A percentile compares a stretch with the other conserved stretches of the same genome.
These are phyloP conservation scores for Clinocottus analis DNA, from an alignment of 2,113 vertebrate species.

Conservation along the genomic window DNA sequence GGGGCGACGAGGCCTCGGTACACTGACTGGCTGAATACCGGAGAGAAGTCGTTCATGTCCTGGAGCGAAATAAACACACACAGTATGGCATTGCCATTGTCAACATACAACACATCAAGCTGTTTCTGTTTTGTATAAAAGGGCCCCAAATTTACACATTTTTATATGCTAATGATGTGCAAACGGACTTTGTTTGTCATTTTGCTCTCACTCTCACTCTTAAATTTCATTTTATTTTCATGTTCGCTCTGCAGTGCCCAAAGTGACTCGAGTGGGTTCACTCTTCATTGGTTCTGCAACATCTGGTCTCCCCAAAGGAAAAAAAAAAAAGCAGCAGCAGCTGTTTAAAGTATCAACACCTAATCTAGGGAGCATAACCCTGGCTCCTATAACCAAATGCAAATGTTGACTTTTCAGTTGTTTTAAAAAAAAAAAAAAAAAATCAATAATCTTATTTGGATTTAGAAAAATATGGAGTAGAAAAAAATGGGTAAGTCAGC, in stretches of 20 bases:
- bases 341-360: background rate
- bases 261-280: background rate
- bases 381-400: background rate
- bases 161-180: background rate
- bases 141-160: background rate
- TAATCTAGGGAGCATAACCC: background rate
- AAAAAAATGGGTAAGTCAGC: background rate
- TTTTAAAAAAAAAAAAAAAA: no score
- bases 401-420: background rate
- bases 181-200: background rate
- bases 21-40: slow-evolving; percentile 88
- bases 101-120: background rate
- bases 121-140: background rate
- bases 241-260: background rate
- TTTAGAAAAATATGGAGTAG: background rate
- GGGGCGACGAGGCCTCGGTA: slow-evolving; percentile 97
- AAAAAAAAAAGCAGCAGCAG: background rate
- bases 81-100: background rate
- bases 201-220: background rate
- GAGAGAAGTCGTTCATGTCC: slow-evolving; percentile 99
- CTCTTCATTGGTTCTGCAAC: background rate
- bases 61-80: slow-evolving; percentile 74
- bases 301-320: background rate
- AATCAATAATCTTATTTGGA: no score
- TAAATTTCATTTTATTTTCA: background rate